Conservation (phyloP, 2,113 vertebrate species). For the Crypturellus undulatus region DNA sequence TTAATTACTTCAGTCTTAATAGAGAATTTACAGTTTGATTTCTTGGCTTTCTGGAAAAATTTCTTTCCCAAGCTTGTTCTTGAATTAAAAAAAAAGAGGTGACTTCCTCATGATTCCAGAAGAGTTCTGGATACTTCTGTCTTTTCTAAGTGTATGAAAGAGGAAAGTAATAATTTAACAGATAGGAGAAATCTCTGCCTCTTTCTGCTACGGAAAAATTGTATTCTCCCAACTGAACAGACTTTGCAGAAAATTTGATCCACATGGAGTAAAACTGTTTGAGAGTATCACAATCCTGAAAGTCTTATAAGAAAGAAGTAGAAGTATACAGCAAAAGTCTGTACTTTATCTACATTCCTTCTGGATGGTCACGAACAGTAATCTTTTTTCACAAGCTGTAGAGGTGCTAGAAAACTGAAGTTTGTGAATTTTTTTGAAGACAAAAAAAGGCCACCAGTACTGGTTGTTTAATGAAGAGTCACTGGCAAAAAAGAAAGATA, state of each 20-base stretch:
- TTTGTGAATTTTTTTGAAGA: neutral
- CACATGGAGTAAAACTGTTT: neutral
- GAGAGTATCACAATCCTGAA: neutral
- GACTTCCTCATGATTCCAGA: neutral
- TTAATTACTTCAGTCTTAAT: neutral
- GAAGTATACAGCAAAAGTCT: neutral
- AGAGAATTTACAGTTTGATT: neutral
- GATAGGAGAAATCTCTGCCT: neutral
- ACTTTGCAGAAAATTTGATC: neutral
- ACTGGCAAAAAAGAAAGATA: neutral
- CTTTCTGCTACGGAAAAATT: neutral
- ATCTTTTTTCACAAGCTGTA: neutral
- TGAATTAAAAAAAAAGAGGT: neutral
- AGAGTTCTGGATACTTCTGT: neutral
- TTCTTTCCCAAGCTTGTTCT: neutral
- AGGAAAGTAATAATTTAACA: neutral
- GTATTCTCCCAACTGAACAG: neutral
- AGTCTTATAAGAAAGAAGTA: neutral
- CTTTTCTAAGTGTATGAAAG: neutral
- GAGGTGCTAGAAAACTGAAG: neutral
- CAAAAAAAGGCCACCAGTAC: neutral
- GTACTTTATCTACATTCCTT: neutral
- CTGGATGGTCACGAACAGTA: neutral
- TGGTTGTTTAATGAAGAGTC: neutral
- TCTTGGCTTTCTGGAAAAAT: no score